Percentiles rank a stretch among this genome's conserved stretches.
Conservation (phyloP, 1,140 invertebrate genomes). For the Psilanteris sp. region DNA sequence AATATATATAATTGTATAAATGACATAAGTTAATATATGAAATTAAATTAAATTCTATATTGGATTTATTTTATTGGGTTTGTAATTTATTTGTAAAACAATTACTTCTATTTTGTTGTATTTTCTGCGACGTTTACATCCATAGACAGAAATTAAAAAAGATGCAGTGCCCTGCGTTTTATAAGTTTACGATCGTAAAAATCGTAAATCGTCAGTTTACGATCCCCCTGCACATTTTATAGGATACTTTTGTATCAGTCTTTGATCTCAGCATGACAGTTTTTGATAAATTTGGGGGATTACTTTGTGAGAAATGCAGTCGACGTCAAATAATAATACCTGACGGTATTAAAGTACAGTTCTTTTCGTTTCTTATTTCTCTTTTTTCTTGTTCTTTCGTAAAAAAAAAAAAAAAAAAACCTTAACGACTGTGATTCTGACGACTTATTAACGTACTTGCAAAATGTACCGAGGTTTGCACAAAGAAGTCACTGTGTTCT, state of each 20-base stretch:
- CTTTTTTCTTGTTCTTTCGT: conserved; percentile 2
- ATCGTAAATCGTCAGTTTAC: no score
- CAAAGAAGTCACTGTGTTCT: conserved; percentile 53
- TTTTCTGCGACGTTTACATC: no score
- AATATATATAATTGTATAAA: no score
- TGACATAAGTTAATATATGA: no score
- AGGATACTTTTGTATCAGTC: conserved; percentile 4
- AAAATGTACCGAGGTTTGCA: conserved; percentile 35
- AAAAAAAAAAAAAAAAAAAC: no score
- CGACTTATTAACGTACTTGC: conserved; percentile 57
- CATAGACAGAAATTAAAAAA: no score
- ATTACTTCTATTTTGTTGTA: no score
- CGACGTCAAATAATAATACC: conserved; percentile 25
- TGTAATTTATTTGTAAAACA: no score
- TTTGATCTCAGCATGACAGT: conserved; percentile 21
- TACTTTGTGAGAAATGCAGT: background rate
- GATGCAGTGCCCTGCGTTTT: no score
- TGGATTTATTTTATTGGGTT: no score
- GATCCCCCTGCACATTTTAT: background rate
- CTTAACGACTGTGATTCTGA: conserved; percentile 40
- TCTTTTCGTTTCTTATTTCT: background rate
- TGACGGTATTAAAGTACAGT: conserved; percentile 3
- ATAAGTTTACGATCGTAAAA: conserved; percentile 22
- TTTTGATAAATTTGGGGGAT: conserved; percentile 24
- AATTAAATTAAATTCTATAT: no score